Base-by-base conservation (phyloP, 1,140 invertebrate genomes). In the Drosophila mayri region DNA sequence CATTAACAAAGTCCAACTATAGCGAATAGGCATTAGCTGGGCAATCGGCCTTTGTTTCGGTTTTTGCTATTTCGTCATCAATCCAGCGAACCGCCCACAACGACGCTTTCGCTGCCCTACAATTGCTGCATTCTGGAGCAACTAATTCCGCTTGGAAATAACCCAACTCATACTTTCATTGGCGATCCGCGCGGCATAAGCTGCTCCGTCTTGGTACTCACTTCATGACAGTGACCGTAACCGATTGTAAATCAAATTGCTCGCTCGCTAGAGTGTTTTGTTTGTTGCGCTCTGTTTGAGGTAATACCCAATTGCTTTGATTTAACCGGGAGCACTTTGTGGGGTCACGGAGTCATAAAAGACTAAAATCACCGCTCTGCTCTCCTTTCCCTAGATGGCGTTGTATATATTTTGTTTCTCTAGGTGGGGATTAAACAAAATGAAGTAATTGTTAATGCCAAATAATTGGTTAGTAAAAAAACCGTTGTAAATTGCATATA, bases 241-340 rank as follows among this genome's bases (percentile, higher is more conserved):
- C 55, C 67, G 38, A 77, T 77, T 68, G 74, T 68, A 77, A 77
- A 77, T 68, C 63, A 77, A 77, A 60, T 66, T 65, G 61, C 71
- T 44, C 30, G 54, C 52, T 65, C 43, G 72, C 54, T 52, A 16
- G 41, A 66, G 63, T 37, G 52, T 59, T 59, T 47, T 49, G 37
- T 50, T 35, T 41, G 41, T 54, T 22, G 62, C 55, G 49, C 72
- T 76, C 62, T 46, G 72, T 75, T 35, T 66, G 74, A 54, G 74
- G 74, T 50, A 66, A 76, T 66, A 52, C 11, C 25, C 55, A 77
- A 77, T 68, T 59, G 37, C 74, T 76, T 68, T 77, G 50, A 60
- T 57, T 76, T 50, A 57, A 61, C 55, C 63, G 49, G 55, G 43
- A 77, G 55, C 72, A 76, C 43, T 77, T 68, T 41, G 57, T 68